Evolutionary conservation across 2,113 vertebrate genomes (phyloP), one percentile per base, ranked within the genome.

Genomic region (Cottus gobio): DNA sequence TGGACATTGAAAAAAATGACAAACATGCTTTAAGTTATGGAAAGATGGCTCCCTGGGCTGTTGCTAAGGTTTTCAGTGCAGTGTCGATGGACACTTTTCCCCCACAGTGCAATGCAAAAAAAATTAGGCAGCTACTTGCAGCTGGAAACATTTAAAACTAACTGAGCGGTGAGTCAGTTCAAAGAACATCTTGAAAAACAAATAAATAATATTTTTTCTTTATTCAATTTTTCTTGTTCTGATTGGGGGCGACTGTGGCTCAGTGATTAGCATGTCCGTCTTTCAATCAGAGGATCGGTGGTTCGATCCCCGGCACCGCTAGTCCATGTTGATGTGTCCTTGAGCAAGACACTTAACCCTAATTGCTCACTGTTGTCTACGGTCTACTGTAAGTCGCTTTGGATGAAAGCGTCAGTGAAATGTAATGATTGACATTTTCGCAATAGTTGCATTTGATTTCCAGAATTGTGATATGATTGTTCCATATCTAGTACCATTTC

Each of bases 131-230:
- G 44, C 28, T 34, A 44, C 26, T 24, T 31, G 34, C 46, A 62
- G 39, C 46, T 69, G 82, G 62, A 85, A 75, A 77, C 31, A 22
- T 68, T 68, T 60, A 24, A 61, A 66, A 70, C 4, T 12, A 66
- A 65, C 10, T 62, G 11, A 52, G 28, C 36, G 31, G 15, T 26
- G 46, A 76, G 64, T 42, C 36, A 75, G 69, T 54, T 74, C 80
- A 77, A 77, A 31, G 44, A 85, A 77, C 69, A 70, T 77, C 34
- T 65, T 71, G 72, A 22, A 66, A 66, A 79, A 67, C 12, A 10
- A 56, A 48, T 46, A 44, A n/a, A 74, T 34, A 30, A 64, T 52
- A 44, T 34, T 34, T 34, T 6, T 34, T 34, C 3, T 71, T 66
- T 34, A n/a, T n/a, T n/a, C n/a, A 11, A n/a, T n/a, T 36, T 30